Evolutionary conservation across 2,797 vertebrate genomes (phyloP).

Genomic region (Mormyrops boulengeri): DNA sequence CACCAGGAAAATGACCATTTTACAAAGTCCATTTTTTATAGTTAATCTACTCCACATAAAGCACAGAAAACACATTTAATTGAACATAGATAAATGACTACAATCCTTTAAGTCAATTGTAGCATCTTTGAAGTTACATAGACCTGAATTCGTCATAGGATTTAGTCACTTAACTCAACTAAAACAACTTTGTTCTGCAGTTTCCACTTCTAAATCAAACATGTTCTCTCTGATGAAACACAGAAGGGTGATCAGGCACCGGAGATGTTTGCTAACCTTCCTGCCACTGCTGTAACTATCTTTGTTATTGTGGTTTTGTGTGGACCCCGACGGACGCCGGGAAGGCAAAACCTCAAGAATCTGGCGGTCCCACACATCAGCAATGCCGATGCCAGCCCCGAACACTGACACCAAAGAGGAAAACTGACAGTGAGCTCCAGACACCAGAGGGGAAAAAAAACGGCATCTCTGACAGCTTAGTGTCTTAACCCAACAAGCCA

Average conservation of each 20-base stretch:
- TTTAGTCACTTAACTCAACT: background rate
- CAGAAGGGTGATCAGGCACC: background rate
- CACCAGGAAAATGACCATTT: slow-evolving; percentile 13
- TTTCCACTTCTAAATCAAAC: background rate
- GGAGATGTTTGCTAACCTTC: background rate
- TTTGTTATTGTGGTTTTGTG: slow-evolving; percentile 15
- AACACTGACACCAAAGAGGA: background rate
- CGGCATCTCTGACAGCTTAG: slow-evolving; percentile 13
- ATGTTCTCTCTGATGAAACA: background rate
- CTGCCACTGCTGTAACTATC: background rate
- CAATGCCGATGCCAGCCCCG: background rate
- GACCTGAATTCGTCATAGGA: background rate
- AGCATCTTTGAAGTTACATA: background rate
- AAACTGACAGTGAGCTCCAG: slow-evolving; percentile 3
- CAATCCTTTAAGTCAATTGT: background rate
- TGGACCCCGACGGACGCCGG: background rate
- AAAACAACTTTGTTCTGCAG: background rate
- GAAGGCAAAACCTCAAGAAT: background rate
- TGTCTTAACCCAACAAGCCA: slow-evolving; percentile 21
- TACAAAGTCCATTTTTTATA: background rate
- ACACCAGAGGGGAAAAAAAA: background rate
- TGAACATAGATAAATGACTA: background rate
- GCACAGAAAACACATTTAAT: background rate
- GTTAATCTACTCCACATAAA: background rate
- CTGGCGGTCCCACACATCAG: slow-evolving; percentile 14